Evolutionary conservation across 2,797 vertebrate genomes (phyloP).

Genomic region (Spea hammondii): DNA sequence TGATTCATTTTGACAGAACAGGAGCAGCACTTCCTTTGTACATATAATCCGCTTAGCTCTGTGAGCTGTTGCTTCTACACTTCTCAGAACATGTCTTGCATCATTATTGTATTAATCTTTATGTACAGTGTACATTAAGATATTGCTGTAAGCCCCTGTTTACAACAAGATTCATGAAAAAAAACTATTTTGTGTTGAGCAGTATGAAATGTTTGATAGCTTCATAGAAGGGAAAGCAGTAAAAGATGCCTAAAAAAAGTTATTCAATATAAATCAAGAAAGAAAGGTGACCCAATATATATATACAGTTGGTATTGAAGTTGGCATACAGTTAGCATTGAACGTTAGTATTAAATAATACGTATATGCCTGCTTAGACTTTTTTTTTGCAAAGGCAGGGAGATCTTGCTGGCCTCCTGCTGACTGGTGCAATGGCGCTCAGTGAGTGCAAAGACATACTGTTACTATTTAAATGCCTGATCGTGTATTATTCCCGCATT

Average conservation of each 20-base stretch:
- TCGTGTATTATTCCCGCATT: no score
- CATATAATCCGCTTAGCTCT: conserved; percentile 80
- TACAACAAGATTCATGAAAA: conserved; percentile 25
- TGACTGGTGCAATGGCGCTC: no score
- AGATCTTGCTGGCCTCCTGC: no score
- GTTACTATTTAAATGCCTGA: no score
- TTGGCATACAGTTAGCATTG: no score
- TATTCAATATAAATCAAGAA: not conserved
- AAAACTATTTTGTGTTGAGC: conserved; percentile 16
- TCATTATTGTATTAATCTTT: conserved; percentile 23
- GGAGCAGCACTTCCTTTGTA: conserved; percentile 69
- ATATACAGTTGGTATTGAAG: no score
- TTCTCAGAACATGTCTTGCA: conserved; percentile 48
- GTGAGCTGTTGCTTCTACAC: conserved; percentile 61
- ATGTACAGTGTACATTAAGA: conserved; percentile 35
- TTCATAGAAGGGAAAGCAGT: not conserved
- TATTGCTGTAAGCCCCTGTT: conserved; percentile 29
- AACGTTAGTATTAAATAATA: no score
- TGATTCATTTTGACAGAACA: conserved; percentile 81
- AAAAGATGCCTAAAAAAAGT: not conserved
- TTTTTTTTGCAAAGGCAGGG: no score
- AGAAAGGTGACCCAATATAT: no score
- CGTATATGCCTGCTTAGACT: no score
- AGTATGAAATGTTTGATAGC: not conserved
- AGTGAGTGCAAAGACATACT: no score